phyloP scores from a whole-genome alignment of 2,797 vertebrate species.

The Brachymystax lenok region DNA sequence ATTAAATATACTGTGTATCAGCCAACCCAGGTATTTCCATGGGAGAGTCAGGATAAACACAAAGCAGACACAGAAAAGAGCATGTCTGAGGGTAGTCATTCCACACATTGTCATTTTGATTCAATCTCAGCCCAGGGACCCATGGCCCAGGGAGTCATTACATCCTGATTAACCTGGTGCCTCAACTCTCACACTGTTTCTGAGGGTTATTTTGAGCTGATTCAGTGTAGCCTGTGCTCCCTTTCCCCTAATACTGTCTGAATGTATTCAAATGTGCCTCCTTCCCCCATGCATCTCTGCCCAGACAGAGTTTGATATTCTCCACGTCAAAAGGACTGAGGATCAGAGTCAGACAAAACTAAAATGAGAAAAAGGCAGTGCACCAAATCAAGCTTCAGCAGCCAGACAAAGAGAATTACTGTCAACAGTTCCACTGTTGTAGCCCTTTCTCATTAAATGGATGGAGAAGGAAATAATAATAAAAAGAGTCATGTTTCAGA shows the following conservation, averaged over 20 bases:
- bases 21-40: slow-evolving; percentile 27
- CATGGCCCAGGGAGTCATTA: neutral
- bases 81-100: neutral
- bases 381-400: slow-evolving; percentile 23
- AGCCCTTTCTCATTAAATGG: slow-evolving; percentile 27
- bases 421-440: slow-evolving; percentile 22
- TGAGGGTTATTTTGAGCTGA: too few relatives aligned
- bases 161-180: too few relatives aligned
- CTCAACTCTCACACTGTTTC: neutral
- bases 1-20: slow-evolving; percentile 67
- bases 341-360: slow-evolving; percentile 23
- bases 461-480: slow-evolving; percentile 24
- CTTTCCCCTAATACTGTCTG: slow-evolving; percentile 22
- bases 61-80: neutral
- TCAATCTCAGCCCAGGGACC: neutral
- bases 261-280: slow-evolving; percentile 33
- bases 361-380: slow-evolving; percentile 12
- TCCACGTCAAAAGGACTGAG: slow-evolving; percentile 28
- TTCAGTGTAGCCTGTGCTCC: slow-evolving; percentile 6
- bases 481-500: slow-evolving; percentile 33
- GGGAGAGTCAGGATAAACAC: slow-evolving; percentile 6
- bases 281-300: slow-evolving; percentile 26
- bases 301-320: slow-evolving; percentile 47
- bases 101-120: neutral
- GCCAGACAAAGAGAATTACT: slow-evolving; percentile 17